Conservation (phyloP, 2,797 vertebrate genomes). For the Urocyon cinereoargenteus region DNA sequence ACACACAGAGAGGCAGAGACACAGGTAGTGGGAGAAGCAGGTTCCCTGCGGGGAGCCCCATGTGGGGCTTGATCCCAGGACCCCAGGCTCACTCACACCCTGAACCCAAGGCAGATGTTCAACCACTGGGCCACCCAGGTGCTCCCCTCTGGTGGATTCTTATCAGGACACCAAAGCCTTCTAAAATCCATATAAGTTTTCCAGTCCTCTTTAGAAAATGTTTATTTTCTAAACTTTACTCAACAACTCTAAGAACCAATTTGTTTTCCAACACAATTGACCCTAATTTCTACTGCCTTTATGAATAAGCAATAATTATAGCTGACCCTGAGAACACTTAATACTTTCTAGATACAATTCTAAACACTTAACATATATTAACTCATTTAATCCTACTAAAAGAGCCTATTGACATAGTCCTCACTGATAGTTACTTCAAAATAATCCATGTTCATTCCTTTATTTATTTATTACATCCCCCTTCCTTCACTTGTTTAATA, state of each 20-base stretch:
- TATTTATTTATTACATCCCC: neutral
- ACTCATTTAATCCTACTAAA: neutral
- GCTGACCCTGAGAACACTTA: neutral
- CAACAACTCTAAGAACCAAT: neutral
- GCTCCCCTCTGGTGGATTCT: neutral
- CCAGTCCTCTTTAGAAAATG: neutral
- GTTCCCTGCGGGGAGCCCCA: no score
- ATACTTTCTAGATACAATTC: neutral
- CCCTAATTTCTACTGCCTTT: neutral
- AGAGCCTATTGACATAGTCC: neutral
- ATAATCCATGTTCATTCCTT: neutral
- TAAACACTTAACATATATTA: neutral
- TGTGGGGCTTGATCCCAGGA: no score
- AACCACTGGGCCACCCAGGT: no score
- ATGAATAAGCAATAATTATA: neutral
- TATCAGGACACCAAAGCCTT: neutral
- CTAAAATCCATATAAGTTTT: neutral
- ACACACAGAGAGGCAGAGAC: no score
- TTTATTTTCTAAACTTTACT: neutral
- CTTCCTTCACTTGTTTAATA: neutral
- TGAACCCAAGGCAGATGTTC: no score
- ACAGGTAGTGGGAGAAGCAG: no score
- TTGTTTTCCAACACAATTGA: neutral
- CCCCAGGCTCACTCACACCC: no score
- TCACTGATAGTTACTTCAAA: neutral